Base-by-base conservation (phyloP, 1,140 invertebrate genomes). In the Drosophila watanabei region DNA sequence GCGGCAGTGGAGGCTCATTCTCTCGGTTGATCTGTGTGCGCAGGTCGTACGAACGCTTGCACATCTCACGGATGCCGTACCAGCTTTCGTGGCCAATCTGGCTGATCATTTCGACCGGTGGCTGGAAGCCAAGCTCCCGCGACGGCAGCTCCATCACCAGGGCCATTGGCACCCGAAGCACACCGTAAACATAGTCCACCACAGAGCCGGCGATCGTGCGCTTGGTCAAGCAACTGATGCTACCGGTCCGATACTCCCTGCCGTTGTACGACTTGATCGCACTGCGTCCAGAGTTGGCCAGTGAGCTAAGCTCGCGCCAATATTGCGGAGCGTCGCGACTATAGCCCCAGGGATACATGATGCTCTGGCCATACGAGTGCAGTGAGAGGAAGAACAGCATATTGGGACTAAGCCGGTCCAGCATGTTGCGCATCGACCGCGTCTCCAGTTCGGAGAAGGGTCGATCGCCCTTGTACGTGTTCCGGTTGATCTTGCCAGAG, bases 371-470 rank as follows among this genome's bases (percentile, higher is more conserved):
- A 79, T 96, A 97, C 0, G 96, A 94, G 88, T 97, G 97, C 16
- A 97, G 79, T 0, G 96, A 95, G 2, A 97, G 92, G 81, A 96
- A 97, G 43, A 96, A 93, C 58, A 95, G 94, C 6, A 96, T 91
- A 32, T 94, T 82, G 13, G 95, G 73, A 9, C 91, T 92, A 24
- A 95, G 83, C 37, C 93, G 86, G 60, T 94, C 82, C 81, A 96
- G 94, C 0, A 95, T 93, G 57, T 95, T 94, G n/a, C 94, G 93
- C 45, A 96, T 94, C 16, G 95, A 94, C 61, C 91, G 89, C 2
- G 96, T 96, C 92, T 98, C 97, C 4, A 94, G 94, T 92, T 98
- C 97, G 0, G 97, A 97, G 86, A 97, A 97, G 0, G 96, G 94
- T 14, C 92, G 90, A 0, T 95, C 93, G 0, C 97, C 97, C 14